Evolutionary conservation across 1,140 invertebrate genomes (phyloP).

Genomic region (Sweltsa coloradensis): DNA sequence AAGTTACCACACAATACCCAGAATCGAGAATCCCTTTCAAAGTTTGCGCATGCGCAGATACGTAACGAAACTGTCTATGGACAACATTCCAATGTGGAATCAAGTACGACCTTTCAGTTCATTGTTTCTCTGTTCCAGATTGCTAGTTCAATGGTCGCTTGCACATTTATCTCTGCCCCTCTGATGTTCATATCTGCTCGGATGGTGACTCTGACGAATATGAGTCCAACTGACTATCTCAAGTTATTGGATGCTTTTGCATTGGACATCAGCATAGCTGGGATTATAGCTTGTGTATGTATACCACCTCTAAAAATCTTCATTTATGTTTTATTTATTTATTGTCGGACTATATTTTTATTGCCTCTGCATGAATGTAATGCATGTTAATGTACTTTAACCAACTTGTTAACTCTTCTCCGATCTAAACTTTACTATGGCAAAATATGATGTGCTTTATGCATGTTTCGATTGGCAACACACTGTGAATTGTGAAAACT

Average conservation of each 20-base stretch:
- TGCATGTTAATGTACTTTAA: no score
- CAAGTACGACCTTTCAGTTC: no score
- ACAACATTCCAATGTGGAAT: no score
- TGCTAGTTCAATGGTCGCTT: constrained; percentile 83
- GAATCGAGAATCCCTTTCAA: no score
- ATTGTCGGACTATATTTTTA: constrained; percentile 16
- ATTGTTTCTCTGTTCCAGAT: constrained; percentile 40
- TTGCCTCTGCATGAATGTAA: constrained; percentile 2
- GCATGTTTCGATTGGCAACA: no score
- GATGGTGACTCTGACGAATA: constrained; percentile 65
- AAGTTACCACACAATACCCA: no score
- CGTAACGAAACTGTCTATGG: no score
- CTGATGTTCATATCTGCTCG: constrained; percentile 92
- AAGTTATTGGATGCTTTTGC: constrained; percentile 64
- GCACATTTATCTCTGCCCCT: constrained; percentile 86
- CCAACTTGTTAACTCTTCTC: no score
- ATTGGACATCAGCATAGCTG: constrained; percentile 69
- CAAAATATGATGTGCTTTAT: no score
- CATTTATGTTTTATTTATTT: constrained; percentile 10
- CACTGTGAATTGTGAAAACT: no score
- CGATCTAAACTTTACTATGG: no score
- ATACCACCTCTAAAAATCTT: constrained; percentile 2
- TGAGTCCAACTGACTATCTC: constrained; percentile 54
- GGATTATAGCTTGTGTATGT: constrained; percentile 52
- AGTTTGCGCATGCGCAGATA: no score